phyloP scores from a whole-genome alignment of 2,888 invertebrate species.

The Perizoma flavofasciatum region DNA sequence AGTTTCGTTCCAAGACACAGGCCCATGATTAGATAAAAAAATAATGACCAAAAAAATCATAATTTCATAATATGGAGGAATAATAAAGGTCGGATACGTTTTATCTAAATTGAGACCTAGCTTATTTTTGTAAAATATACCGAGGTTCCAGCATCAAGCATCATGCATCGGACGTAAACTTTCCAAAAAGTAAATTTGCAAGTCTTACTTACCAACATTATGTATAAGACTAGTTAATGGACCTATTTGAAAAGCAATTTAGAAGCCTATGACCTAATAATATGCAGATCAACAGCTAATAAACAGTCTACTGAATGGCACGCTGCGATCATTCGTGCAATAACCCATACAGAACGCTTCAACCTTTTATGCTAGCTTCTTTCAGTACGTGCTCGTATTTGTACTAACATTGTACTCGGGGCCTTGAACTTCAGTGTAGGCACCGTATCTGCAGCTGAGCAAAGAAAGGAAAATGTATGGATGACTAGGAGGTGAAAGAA shows the following conservation, averaged over 20 bases:
- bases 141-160: too few species aligned
- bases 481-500: constrained; percentile 45
- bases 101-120: too few species aligned
- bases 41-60: too few species aligned
- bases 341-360: constrained; percentile 28
- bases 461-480: constrained; percentile 51
- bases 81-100: too few species aligned
- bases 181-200: too few species aligned
- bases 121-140: too few species aligned
- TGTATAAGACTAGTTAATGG: too few species aligned
- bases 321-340: constrained; percentile 27
- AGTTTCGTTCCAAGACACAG: too few species aligned
- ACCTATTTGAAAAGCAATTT: neutral
- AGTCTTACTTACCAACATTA: too few species aligned
- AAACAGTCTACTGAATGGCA: constrained; percentile 29
- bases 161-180: too few species aligned
- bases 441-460: constrained; percentile 60
- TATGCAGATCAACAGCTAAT: constrained; percentile 23
- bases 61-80: too few species aligned
- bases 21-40: too few species aligned
- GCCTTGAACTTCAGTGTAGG: constrained; percentile 69
- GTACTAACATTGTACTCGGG: constrained; percentile 55
- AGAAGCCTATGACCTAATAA: constrained; percentile 14
- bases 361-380: constrained; percentile 46
- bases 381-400: constrained; percentile 46